Base-by-base conservation (phyloP, 1,140 invertebrate species). In the Drosophila obscura region DNA sequence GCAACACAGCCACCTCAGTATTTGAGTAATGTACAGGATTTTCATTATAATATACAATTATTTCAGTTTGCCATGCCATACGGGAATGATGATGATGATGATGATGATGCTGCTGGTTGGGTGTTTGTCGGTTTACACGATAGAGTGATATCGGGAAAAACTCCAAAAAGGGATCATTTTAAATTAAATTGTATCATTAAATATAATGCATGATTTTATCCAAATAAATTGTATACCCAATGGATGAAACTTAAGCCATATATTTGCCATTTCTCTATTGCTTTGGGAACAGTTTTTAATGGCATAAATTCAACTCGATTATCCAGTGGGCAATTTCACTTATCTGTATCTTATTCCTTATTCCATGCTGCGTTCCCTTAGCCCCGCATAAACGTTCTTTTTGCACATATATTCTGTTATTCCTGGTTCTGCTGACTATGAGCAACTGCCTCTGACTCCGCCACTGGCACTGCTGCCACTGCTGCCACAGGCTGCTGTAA, bases 1-100 rank as follows among this genome's bases (percentile, higher is more conserved):
- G 75, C 63, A 74, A 64, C 73, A 56, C 15, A 63, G 75, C 77
- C 77, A 72, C 60, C 80, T 66, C 80, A 85, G 78, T 87, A 78
- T 85, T 87, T 85, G 81, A 85, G 77, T 85, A 85, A 85, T 85
- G 76, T 73, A 69, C 77, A 62, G 69, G 69, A 87, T 85, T 87
- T 77, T 85, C 81, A 85, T 85, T 85, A 87, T 82, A 87, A 87
- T 81, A 71, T 80, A 85, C 82, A 84, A 81, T 81, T 87, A 85
- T 81, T 77, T 56, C 52, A 41, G 62, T 51, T 58, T 55, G 46
- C 26, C 46, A 45, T 48, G 61, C 28, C 22, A 39, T 43, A 28
- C 45, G 55, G 4, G 0, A 28, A 19, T 31, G 28, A 8, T 28
- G 28, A 7, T 28, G 24, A 4, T 26, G 24, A 26, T 26, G 24